These are phyloP conservation scores for Micrasema minimum DNA, from an alignment of 1,140 invertebrate genomes.

Conservation along the genomic window DNA sequence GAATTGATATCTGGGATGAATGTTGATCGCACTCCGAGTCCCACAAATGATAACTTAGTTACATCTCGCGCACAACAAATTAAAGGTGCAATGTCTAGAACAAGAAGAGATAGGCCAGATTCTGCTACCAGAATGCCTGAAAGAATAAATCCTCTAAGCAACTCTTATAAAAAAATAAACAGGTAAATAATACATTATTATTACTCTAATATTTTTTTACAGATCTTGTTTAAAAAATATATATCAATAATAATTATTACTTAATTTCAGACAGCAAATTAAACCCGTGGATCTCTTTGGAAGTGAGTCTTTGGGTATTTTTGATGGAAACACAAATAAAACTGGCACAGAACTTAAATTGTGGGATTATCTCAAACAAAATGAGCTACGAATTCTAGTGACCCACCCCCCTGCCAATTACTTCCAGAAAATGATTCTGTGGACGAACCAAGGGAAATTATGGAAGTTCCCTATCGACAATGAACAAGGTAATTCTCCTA, in stretches of 20 bases:
- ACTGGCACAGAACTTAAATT: constrained; percentile 69
- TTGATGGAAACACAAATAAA: constrained; percentile 59
- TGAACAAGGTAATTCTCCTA: constrained; percentile 96
- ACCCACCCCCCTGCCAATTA: constrained; percentile 84
- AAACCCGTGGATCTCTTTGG: constrained; percentile 68
- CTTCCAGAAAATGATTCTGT: constrained; percentile 92
- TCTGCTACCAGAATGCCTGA: too few species aligned
- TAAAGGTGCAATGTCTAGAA: constrained; percentile 10
- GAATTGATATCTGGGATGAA: constrained; percentile 34
- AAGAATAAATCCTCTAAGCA: too few species aligned
- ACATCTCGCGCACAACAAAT: constrained; percentile 15
- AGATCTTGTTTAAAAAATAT: too few species aligned
- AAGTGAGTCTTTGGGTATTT: constrained; percentile 70
- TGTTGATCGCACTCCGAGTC: constrained; percentile 27
- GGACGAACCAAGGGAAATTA: constrained; percentile 94
- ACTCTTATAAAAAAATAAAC: too few species aligned
- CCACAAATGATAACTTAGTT: neutral
- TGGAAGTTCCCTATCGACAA: constrained; percentile 99
- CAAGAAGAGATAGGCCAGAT: neutral
- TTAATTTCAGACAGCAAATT: constrained; percentile 2
- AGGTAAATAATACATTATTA: too few species aligned
- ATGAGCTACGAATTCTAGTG: constrained; percentile 73
- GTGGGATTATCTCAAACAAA: constrained; percentile 75
- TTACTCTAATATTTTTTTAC: too few species aligned
- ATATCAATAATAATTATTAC: too few species aligned